Conservation (phyloP, 2,113 vertebrate genomes). For the Bubo bubo region DNA sequence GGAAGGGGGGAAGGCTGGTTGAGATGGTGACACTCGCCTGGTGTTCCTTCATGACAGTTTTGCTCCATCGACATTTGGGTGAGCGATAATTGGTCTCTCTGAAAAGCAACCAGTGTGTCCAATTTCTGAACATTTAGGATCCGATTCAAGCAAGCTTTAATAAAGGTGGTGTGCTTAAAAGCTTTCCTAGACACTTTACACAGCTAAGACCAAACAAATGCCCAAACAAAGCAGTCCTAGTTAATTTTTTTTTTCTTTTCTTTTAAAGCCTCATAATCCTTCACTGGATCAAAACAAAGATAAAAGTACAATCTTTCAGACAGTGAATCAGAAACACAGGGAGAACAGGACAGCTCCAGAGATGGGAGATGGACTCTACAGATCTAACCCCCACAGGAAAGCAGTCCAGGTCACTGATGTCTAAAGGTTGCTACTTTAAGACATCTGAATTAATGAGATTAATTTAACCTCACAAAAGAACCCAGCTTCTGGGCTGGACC, state of each 20-base stretch:
- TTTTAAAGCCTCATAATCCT: neutral
- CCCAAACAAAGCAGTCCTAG: neutral
- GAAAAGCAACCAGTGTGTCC: neutral
- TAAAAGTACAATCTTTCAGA: neutral
- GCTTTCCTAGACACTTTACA: neutral
- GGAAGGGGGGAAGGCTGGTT: neutral
- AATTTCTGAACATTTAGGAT: neutral
- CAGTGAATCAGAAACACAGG: neutral
- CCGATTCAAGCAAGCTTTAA: neutral
- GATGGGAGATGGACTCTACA: neutral
- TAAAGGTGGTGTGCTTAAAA: neutral
- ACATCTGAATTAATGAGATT: neutral
- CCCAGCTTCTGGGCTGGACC: neutral
- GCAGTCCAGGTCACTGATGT: neutral
- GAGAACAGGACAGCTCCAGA: neutral
- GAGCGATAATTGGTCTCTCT: neutral
- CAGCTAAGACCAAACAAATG: neutral
- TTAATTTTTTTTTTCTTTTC: neutral
- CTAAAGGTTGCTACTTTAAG: neutral
- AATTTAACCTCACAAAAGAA: constrained; percentile 5
- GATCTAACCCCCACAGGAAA: neutral
- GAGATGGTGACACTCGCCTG: neutral
- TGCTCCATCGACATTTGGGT: neutral
- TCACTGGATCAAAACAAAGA: neutral
- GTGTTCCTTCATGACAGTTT: neutral